phyloP scores from a whole-genome alignment of 2,797 vertebrate species.

The Otolemur crassicaudatus region DNA sequence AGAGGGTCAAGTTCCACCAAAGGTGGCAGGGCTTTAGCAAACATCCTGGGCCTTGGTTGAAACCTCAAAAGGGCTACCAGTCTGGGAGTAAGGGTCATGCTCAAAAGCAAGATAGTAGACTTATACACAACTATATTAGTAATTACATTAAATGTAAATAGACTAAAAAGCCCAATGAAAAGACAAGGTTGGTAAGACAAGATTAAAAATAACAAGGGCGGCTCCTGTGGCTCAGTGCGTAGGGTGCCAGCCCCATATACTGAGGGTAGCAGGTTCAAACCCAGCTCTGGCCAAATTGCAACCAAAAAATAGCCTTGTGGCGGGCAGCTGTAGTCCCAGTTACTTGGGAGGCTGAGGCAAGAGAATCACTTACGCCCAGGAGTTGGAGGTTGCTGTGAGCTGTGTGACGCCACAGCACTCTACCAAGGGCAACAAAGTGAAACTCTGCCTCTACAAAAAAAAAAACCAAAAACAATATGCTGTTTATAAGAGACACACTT shows the following conservation, averaged over 20 bases:
- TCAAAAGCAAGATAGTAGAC: background rate
- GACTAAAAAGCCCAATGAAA: background rate
- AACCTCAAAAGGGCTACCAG: background rate
- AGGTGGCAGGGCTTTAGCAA: background rate
- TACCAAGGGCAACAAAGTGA: too few relatives aligned
- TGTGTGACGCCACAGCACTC: too few relatives aligned
- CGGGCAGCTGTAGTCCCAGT: too few relatives aligned
- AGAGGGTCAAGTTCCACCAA: background rate
- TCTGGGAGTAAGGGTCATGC: background rate
- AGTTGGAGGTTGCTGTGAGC: too few relatives aligned
- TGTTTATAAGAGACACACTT: background rate
- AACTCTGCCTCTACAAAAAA: too few relatives aligned
- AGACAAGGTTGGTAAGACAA: background rate
- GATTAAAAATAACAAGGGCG: background rate
- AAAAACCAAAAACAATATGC: background rate
- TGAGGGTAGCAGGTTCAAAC: too few relatives aligned
- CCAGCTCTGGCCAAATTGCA: too few relatives aligned
- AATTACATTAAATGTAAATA: slow-evolving; percentile 18
- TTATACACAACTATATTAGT: background rate
- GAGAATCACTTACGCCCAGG: too few relatives aligned
- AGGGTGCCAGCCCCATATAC: too few relatives aligned
- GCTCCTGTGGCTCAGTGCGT: too few relatives aligned
- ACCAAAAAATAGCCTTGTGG: too few relatives aligned
- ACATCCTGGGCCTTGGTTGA: background rate
- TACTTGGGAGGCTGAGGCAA: too few relatives aligned